Base-by-base conservation (phyloP, 2,888 invertebrate species). In the Eristalis tenax region DNA sequence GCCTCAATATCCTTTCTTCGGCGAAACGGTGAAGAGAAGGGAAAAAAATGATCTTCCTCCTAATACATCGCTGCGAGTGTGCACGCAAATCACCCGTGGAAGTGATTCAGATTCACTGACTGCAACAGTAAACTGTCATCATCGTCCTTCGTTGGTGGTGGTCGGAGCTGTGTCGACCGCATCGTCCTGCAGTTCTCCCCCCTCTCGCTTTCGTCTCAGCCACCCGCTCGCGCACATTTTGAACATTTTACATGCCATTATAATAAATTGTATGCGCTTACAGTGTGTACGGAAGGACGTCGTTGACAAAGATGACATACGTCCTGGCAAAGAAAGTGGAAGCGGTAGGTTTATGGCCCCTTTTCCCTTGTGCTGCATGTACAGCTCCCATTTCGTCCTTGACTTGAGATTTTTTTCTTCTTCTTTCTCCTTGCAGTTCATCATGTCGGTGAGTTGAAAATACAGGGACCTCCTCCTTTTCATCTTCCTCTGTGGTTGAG, bases 181-280 rank as follows among this genome's bases (percentile, higher is more conserved):
- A 76, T 71, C 63, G 50, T 65, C 57, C 63, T 63, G 22, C 28
- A 26, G 11, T 64, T 13, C 13, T 26, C 15, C 23, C 0, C 32
- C 5, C 15, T 8, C 18, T 11, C 11, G 35, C 15, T 66, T 13
- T 22, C 35, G 43, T 35, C 57, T 70, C 28, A 61, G 57, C 28
- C 70, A 28, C 65, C 50, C 59, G 18, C 57, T 35, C 13, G 28
- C 38, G 22, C 63, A 61, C 35, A 78, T 63, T 73, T 77, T 78
- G 78, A 82, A 82, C 82, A 78, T 86, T 86, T 86, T 86, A 75
- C 82, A 86, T 82, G 74, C 82, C 86, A 86, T 86, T 81, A 82
- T 82, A 80, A 82, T 85, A 85, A 85, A 85, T 85, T 85, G 78
- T 86, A 73, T 70, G 74, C 78, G 61, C 68, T 74, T 26, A 38